Evolutionary conservation across 2,888 invertebrate genomes (phyloP), one percentile per base, ranked within the genome.

Genomic region (Nymphalis polychloros): DNA sequence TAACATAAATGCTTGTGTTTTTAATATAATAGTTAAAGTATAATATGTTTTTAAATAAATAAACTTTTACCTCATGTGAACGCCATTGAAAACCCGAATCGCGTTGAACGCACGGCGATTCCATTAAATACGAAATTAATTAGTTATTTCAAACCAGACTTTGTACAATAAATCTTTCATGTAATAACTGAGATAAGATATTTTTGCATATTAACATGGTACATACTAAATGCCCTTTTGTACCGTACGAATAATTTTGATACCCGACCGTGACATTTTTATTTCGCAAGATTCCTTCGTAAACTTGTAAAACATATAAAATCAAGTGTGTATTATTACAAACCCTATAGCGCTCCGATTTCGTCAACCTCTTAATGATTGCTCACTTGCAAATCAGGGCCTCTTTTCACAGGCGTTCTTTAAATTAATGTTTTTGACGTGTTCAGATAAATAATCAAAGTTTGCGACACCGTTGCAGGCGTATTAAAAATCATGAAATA

Each of bases 241-340:
- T 74, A 76, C 75, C 75, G 75, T 74, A 78, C 80, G 79, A 81
- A 81, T 81, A 80, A 81, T 79, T 84, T 80, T 83, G 82, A 83
- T 83, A 81, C 75, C 79, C 78, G 88, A 72, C 91, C 91, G 75
- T 92, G 91, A 90, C 90, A 88, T 90, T 89, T 87, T 76, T 79
- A 73, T 84, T 87, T 82, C 86, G 81, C 79, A 86, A 89, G 77
- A 68, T 78, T 80, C 75, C 75, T 76, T 78, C 78, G 76, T 80
- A 83, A 85, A 84, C 81, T 79, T 79, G 82, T 81, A 84, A 84
- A 84, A 81, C 83, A 84, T 83, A 85, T 66, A 84, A 84, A 83
- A 80, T 76, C 72, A 78, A 73, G 72, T 73, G 72, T 75, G 31
- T 77, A 78, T 76, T 81, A 84, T 81, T 83, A 82, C 82, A 78